Evolutionary conservation across 2,888 invertebrate species (phyloP).

Genomic region (Lypha dubia): DNA sequence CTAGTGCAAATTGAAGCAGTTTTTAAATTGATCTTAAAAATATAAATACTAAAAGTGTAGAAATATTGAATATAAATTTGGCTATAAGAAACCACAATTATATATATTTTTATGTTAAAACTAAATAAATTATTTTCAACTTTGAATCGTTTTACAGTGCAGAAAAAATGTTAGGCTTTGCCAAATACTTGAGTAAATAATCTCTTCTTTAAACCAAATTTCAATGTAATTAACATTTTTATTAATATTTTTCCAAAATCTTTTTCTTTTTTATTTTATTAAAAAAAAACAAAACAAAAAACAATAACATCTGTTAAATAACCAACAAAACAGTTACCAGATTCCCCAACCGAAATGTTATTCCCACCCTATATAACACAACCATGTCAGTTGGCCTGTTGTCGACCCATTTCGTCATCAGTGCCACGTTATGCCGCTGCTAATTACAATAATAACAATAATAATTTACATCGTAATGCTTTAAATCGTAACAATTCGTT

Average conservation of each 20-base stretch:
- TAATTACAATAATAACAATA: constrained; percentile 55
- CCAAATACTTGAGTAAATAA: constrained; percentile 7
- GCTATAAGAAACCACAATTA: too few relatives aligned
- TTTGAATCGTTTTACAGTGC: background rate
- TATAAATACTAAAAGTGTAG: background rate
- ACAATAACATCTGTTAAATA: constrained; percentile 30
- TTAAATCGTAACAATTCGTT: constrained; percentile 76
- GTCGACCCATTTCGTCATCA: constrained; percentile 81
- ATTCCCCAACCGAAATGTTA: constrained; percentile 82
- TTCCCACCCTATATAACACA: constrained; percentile 83
- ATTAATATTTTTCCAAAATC: constrained; percentile 74
- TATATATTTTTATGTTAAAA: too few relatives aligned
- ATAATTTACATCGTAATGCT: constrained; percentile 35
- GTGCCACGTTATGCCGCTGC: constrained; percentile 79
- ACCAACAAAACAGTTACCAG: constrained; percentile 79
- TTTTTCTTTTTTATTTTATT: constrained; percentile 55
- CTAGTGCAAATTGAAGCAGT: background rate
- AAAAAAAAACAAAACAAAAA: constrained; percentile 61
- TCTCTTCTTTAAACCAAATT: constrained; percentile 16
- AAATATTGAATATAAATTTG: background rate
- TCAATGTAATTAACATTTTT: constrained; percentile 72
- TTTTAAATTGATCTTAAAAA: background rate
- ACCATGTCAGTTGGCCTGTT: constrained; percentile 82
- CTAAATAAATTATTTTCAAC: background rate
- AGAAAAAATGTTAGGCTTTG: background rate